Evolutionary conservation across 2,888 invertebrate species (phyloP).

Genomic region (Himalopsyche japonica): DNA sequence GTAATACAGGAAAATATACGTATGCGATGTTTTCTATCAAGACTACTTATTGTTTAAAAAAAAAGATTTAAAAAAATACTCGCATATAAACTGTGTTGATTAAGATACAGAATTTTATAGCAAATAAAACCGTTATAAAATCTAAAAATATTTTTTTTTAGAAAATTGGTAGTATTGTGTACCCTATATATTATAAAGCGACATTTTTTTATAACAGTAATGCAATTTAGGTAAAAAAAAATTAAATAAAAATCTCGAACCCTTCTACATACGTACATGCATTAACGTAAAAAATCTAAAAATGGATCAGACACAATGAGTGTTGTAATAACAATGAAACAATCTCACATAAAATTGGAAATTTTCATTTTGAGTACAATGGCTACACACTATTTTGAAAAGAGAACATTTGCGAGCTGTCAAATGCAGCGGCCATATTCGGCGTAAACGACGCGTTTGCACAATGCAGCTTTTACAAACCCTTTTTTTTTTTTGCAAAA

Average conservation of each 20-base stretch:
- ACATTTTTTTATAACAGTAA: not conserved
- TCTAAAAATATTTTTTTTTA: not conserved
- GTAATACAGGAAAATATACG: too few species aligned
- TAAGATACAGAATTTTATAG: too few species aligned
- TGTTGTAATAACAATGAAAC: slow-evolving; percentile 1
- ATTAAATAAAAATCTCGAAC: not conserved
- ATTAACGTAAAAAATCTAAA: not conserved
- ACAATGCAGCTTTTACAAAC: slow-evolving; percentile 13
- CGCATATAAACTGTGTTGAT: too few species aligned
- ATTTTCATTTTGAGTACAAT: slow-evolving; percentile 31
- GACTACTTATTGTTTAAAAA: too few species aligned
- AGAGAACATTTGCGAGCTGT: slow-evolving; percentile 15
- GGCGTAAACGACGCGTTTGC: slow-evolving; percentile 19
- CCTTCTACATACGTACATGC: not conserved
- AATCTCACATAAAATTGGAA: slow-evolving; percentile 39
- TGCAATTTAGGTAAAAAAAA: not conserved
- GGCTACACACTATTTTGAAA: slow-evolving; percentile 13
- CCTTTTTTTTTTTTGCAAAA: slow-evolving; percentile 19
- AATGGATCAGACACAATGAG: not conserved
- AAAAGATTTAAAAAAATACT: too few species aligned
- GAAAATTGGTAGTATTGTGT: not conserved
- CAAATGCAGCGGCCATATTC: slow-evolving; percentile 21
- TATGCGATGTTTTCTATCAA: too few species aligned
- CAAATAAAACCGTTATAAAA: not conserved
- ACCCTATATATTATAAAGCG: not conserved